phyloP scores from a whole-genome alignment of 2,113 vertebrate species.

The Siniperca chuatsi region DNA sequence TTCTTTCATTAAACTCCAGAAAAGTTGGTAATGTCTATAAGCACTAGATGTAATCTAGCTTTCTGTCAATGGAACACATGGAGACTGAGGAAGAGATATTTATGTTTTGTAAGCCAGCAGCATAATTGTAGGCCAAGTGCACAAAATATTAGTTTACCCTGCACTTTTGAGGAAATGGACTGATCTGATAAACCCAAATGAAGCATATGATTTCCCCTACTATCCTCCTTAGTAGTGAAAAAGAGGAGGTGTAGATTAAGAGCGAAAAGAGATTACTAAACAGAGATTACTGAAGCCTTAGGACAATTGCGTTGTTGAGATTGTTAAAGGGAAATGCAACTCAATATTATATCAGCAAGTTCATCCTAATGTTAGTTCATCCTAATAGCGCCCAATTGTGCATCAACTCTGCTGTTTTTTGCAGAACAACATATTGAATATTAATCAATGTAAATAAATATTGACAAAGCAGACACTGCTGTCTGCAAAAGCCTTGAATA shows the following conservation, averaged over 20 bases:
- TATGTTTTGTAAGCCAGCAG: background rate
- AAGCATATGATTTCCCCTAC: background rate
- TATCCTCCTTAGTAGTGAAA: background rate
- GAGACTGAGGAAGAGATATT: background rate
- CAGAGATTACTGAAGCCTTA: background rate
- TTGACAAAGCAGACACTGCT: slow-evolving; percentile 21
- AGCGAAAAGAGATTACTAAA: background rate
- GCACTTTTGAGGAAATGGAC: background rate
- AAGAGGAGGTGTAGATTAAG: background rate
- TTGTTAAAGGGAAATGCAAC: background rate
- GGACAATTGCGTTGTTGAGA: background rate
- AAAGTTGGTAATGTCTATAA: slow-evolving; percentile 5
- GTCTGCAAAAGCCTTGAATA: slow-evolving; percentile 4
- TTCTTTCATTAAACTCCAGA: slow-evolving; percentile 9
- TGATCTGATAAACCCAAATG: background rate
- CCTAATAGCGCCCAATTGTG: background rate
- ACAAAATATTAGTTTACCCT: background rate
- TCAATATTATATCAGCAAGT: background rate
- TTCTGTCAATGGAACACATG: background rate
- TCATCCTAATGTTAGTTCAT: background rate
- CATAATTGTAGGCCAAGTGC: background rate
- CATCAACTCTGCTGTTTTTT: background rate
- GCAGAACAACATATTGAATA: background rate
- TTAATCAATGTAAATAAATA: slow-evolving; percentile 13
- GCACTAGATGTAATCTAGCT: background rate